Base-by-base conservation (phyloP, 2,797 vertebrate genomes). In the Pygocentrus nattereri region DNA sequence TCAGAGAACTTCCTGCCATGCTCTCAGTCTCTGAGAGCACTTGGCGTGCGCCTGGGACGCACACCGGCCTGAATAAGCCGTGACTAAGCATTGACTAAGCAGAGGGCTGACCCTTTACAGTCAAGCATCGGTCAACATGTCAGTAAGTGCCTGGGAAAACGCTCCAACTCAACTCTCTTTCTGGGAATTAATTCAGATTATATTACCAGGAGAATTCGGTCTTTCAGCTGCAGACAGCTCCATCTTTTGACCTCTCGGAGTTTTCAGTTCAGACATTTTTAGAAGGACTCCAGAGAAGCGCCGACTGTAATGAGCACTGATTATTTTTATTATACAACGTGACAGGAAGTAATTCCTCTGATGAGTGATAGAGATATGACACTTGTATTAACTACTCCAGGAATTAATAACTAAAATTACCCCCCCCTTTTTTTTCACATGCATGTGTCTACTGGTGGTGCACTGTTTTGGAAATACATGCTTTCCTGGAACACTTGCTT, bases 31-130 rank as follows among this genome's bases (percentile, higher is more conserved):
- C 18, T 34, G 13, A 77, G 75, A 49, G 2, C 47, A 68, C 52
- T 44, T 52, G 70, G 61, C 65, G 38, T 73, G 41, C 34, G 79
- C 49, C 69, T 74, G 47, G 78, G 62, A 68, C 21, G 21, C 44
- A 80, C 59, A 85, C 80, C 67, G 41, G 44, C 21, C 71, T 61
- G 61, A 76, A 3, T 71, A 69, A 80, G 18, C 38, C 56, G 54
- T 80, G 74, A 85, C 69, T 70, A 74, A 82, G 62, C 62, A 34
- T 44, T 78, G 64, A 85, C 80, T 78, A 80, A 79, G 62, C 34
- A 75, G 52, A 52, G 65, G 77, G 65, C 54, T 73, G 68, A n/a
- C 69, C 52, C 34, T 71, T 47, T 65, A 31, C 38, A 75, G 75
- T n/a, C 62, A 79, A 62, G 68, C 84, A 79, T 73, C 15, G 5